phyloP scores from a whole-genome alignment of 2,113 vertebrate species.

The Entelurus aequoreus region DNA sequence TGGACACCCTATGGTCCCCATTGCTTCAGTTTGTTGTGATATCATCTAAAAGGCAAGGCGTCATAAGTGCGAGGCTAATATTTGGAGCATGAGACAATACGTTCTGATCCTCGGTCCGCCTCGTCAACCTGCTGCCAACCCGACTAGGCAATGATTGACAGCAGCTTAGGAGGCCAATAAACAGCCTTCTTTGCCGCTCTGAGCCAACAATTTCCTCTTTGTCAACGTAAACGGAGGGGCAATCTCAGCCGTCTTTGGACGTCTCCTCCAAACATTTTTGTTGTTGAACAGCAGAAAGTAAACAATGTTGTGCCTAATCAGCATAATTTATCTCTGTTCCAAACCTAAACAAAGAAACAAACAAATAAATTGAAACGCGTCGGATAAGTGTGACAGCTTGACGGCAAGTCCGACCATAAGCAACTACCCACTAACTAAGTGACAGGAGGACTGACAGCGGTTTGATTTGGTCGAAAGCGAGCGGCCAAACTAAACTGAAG shows the following conservation, averaged over 20 bases:
- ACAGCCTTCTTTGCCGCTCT: slow-evolving; percentile 24
- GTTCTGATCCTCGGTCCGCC: slow-evolving; percentile 48
- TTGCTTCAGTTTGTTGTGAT: slow-evolving; percentile 9
- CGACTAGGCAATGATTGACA: slow-evolving; percentile 53
- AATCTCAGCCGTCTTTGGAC: neutral
- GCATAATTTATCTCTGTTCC: slow-evolving; percentile 14
- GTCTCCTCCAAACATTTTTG: neutral
- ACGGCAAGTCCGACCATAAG: slow-evolving; percentile 33
- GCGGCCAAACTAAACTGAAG: slow-evolving; percentile 38
- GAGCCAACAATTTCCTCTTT: neutral
- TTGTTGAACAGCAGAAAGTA: slow-evolving; percentile 19
- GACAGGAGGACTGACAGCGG: slow-evolving; percentile 51
- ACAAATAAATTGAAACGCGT: slow-evolving; percentile 42
- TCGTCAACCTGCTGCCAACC: slow-evolving; percentile 46
- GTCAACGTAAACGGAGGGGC: slow-evolving; percentile 15
- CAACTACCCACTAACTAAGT: slow-evolving; percentile 24
- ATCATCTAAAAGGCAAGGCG: slow-evolving; percentile 9
- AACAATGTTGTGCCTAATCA: neutral
- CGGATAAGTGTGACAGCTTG: slow-evolving; percentile 22
- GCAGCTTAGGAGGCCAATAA: slow-evolving; percentile 38
- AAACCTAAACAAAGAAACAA: slow-evolving; percentile 35
- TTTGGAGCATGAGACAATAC: slow-evolving; percentile 32
- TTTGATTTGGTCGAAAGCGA: slow-evolving; percentile 25
- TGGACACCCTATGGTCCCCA: neutral
- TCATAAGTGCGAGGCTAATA: slow-evolving; percentile 55